Percentiles rank a stretch among this genome's conserved stretches.
Conservation (phyloP, 2,888 invertebrate genomes). For the Aspidapion aeneum region DNA sequence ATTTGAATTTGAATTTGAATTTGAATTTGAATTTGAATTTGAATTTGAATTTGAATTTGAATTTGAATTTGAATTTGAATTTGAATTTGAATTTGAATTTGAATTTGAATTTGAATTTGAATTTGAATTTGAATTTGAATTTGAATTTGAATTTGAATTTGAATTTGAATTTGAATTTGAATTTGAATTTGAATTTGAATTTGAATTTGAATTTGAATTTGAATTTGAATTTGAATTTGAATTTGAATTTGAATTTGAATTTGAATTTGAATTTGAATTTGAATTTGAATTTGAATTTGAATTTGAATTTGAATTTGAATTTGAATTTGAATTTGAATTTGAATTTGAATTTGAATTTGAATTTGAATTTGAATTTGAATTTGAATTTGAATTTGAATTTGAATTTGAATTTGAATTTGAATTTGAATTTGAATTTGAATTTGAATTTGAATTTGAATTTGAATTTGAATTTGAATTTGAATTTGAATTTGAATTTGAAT, state of each 20-base stretch:
- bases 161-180: not conserved
- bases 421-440: not conserved
- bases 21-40: not conserved
- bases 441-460: not conserved
- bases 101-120: not conserved
- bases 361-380: not conserved
- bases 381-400: not conserved
- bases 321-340: not conserved
- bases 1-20: not conserved
- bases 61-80: not conserved
- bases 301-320: not conserved
- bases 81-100: not conserved
- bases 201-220: not conserved
- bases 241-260: not conserved
- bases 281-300: not conserved
- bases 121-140: not conserved
- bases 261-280: not conserved
- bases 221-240: not conserved
- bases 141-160: not conserved
- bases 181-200: not conserved
- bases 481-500: not conserved
- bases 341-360: not conserved
- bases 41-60: not conserved
- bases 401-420: not conserved
- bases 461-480: not conserved